A percentile compares a stretch with the other conserved stretches of the same genome.
phyloP scores from a whole-genome alignment of 2,113 vertebrate species.

The Atrichornis clamosus region DNA sequence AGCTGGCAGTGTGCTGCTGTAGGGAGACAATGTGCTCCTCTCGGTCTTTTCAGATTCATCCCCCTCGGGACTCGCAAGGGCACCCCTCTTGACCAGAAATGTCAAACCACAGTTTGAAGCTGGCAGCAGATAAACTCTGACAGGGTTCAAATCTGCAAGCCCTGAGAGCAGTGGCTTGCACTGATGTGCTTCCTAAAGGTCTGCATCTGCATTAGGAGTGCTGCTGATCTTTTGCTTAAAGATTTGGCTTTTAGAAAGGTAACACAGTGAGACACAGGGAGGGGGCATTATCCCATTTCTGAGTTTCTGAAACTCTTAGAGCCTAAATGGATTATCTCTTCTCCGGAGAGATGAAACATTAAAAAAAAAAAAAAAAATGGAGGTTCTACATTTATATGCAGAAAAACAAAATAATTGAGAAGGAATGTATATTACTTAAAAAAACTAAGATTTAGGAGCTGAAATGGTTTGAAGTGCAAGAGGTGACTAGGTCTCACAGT shows the following conservation, averaged over 20 bases:
- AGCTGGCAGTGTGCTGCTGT: not conserved
- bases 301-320: not conserved
- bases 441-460: not conserved
- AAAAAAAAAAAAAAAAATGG: not conserved
- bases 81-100: conserved; percentile 52
- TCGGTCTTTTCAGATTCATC: conserved; percentile 30
- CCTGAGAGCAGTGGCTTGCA: not conserved
- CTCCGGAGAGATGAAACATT: not conserved
- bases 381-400: not conserved
- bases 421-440: not conserved
- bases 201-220: not conserved
- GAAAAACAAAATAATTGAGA: not conserved
- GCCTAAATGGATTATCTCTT: not conserved
- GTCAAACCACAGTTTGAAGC: conserved; percentile 53
- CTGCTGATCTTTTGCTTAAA: conserved; percentile 10
- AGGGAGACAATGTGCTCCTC: conserved; percentile 32
- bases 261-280: not conserved
- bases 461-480: not conserved
- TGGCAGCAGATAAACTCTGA: conserved; percentile 18
- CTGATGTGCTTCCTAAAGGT: conserved; percentile 30
- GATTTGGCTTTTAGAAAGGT: not conserved
- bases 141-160: conserved; percentile 16
- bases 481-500: not conserved
- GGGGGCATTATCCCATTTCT: not conserved
- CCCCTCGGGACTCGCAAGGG: conserved; percentile 9